Evolutionary conservation across 92 coral and sea anemone genomes (phyloP), one percentile per base, ranked within the genome.

Genomic region (Epizoanthus scotinus): DNA sequence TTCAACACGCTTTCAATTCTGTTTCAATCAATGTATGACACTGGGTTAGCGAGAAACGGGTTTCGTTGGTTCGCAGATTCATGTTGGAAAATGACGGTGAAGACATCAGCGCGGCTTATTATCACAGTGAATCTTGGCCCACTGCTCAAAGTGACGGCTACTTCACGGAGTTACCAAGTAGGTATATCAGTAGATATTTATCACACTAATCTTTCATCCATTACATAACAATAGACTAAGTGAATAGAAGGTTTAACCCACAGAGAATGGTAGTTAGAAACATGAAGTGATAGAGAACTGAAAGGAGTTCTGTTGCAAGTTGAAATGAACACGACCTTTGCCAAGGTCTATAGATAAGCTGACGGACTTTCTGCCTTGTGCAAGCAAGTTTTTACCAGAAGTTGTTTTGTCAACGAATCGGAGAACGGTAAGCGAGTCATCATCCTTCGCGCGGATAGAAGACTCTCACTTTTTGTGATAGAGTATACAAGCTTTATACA

Each of bases 111-210:
- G 7, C 81, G 81, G 17, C 61, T 75, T 19, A 59, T 75, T 34
- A 75, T 75, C 38, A 75, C 81, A 34, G 81, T 75, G 12, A 75
- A 75, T 25, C 15, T 75, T n/a, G 81, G 68, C 4, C 69, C 81
- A 2, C 44, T 66, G 81, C 19, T 75, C 14, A 60, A 60, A 60
- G 81, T 75, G 54, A 58, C 68, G 27, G 21, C 81, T 20, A 60
- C 67, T 40, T 75, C 81, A 75, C 5, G 81, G 7, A 38, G 81
- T 59, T 59, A 38, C 36, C 53, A 42, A 59, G 81, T 75, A 75
- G 21, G 81, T 59, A 58, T 22, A 6, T 3, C 40, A 34, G 40
- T 34, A 34, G 40, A 34, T 34, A 34, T 34, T 3, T 34, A 34
- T 34, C 6, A 24, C 6, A 24, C 27, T 28, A 18, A n/a, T 59